These are phyloP conservation scores for Selenia dentaria DNA, from an alignment of 2,888 invertebrate species.

Conservation along the genomic window DNA sequence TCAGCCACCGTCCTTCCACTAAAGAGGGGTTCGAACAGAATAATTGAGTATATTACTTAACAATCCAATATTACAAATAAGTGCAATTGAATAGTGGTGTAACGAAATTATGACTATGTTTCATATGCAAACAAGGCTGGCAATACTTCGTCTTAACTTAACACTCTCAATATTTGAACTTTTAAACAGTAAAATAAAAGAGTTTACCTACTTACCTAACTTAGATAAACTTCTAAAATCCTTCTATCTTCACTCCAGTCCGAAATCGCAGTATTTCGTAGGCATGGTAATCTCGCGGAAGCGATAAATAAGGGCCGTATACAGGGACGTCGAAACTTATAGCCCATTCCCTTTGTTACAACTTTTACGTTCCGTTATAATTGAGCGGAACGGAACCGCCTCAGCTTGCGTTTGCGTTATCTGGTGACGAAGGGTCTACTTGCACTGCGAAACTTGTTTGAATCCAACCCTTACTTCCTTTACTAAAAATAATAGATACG, in stretches of 20 bases:
- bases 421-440: slow-evolving; percentile 32
- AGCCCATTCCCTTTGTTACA: slow-evolving; percentile 52
- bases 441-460: slow-evolving; percentile 26
- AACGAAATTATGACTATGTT: too few species aligned
- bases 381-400: slow-evolving; percentile 40
- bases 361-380: slow-evolving; percentile 59
- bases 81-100: too few species aligned
- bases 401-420: slow-evolving; percentile 13
- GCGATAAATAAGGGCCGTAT: slow-evolving; percentile 56
- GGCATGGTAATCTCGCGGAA: slow-evolving; percentile 57
- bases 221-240: background rate
- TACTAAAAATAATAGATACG: background rate
- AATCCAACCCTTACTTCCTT: slow-evolving; percentile 15
- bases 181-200: too few species aligned
- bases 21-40: too few species aligned
- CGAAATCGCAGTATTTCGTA: slow-evolving; percentile 21
- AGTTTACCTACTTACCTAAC: too few species aligned
- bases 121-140: too few species aligned
- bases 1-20: too few species aligned
- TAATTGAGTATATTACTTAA: too few species aligned
- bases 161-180: too few species aligned
- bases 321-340: slow-evolving; percentile 50
- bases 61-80: too few species aligned
- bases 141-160: too few species aligned
- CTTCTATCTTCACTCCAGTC: background rate